Conservation (phyloP, 1,140 invertebrate species). For the Apis mellifera region Amel_HAv3.1 CM009937.2:1029501-1030000, state of each 20-base stretch:
- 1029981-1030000: too few relatives aligned
- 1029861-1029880: too few relatives aligned
- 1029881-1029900: too few relatives aligned
- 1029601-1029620: background rate
- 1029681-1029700: background rate
- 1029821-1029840: too few relatives aligned
- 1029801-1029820: too few relatives aligned
- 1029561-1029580: conserved; percentile 1
- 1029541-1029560: background rate
- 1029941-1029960: too few relatives aligned
- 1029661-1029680: background rate
- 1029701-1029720: background rate
- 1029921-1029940: too few relatives aligned
- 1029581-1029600: conserved; percentile 10
- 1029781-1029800: too few relatives aligned
- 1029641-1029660: background rate
- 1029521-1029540: conserved; percentile 8
- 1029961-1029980: too few relatives aligned
- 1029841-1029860: too few relatives aligned
- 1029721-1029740: background rate
- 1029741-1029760: background rate
- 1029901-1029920: too few relatives aligned
- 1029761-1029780: too few relatives aligned
- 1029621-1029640: conserved; percentile 19
- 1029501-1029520: background rate